These are phyloP conservation scores for Ischnus inquisitorius DNA, from an alignment of 2,888 invertebrate genomes.

Conservation along the genomic window DNA sequence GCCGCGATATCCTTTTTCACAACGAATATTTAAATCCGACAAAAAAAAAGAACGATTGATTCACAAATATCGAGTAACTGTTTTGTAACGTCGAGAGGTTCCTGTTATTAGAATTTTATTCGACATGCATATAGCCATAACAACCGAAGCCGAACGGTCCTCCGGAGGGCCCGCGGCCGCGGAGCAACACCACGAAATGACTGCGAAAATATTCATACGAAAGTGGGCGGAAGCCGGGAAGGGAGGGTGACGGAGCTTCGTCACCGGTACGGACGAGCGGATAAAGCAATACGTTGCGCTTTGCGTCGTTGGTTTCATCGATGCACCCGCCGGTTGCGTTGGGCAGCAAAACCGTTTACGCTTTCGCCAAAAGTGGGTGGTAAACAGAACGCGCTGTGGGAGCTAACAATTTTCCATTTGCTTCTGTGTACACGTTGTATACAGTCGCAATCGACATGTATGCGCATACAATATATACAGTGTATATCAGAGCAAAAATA, in stretches of 20 bases:
- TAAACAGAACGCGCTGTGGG: constrained; percentile 45
- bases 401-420: constrained; percentile 55
- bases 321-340: background rate
- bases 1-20: too few relatives aligned
- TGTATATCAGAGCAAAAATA: background rate
- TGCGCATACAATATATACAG: background rate
- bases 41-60: constrained; percentile 28
- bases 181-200: constrained; percentile 30
- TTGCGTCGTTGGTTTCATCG: constrained; percentile 44
- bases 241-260: constrained; percentile 59
- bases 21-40: too few relatives aligned
- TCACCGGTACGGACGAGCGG: constrained; percentile 48
- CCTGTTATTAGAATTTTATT: constrained; percentile 15
- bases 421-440: background rate
- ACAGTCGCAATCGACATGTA: background rate
- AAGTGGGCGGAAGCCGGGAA: background rate
- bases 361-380: constrained; percentile 53
- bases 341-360: constrained; percentile 32
- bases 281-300: constrained; percentile 61
- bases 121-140: constrained; percentile 3
- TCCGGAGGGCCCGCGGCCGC: background rate
- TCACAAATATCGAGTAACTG: background rate
- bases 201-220: constrained; percentile 64
- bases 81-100: background rate
- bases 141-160: background rate